Base-by-base conservation (phyloP, 2,888 invertebrate genomes). In the Tethea ocularis region DNA sequence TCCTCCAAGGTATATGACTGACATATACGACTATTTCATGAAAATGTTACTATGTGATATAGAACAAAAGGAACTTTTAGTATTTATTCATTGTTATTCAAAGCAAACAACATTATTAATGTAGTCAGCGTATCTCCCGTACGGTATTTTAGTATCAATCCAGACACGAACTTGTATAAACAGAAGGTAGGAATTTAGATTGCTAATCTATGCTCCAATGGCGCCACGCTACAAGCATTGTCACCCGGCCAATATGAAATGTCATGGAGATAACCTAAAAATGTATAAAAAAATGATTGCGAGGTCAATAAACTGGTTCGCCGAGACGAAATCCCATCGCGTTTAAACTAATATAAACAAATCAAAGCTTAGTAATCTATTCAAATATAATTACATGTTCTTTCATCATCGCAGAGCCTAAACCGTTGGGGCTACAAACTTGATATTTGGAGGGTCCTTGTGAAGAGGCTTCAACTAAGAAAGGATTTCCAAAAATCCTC, bases 241-340 rank as follows among this genome's bases (percentile, higher is more conserved):
- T 59, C 61, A 60, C 11, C 33, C 54, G 54, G 67, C 57, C 13
- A 58, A 46, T 61, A 59, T 57, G 58, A 52, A 67, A 71, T 63
- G 64, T 67, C 74, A 67, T 71, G 67, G 36, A 67, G 69, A 71
- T 71, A 63, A 61, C 61, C 53, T 24, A 60, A 61, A 63, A 73
- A 53, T 53, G 52, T 24, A 29, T 29, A 8, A 53, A 29, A 53
- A 24, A 17, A 17, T 6, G 38, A 10, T 10, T 7, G 8, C 6
- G n/a, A 20, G 17, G 17, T 0, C 20, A 20, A 20, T 20, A 46
- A 46, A 46, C 46, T 20, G 20, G 46, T 2, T 46, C 20, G 20
- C 46, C 20, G 10, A 46, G n/a, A 41, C 38, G n/a, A 17, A 15
- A 38, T 38, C 38, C 2, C 10, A 36, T 36, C 36, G 36, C 15